Conservation (phyloP, 2,113 vertebrate genomes). For the Ctenodactylus gundi region DNA sequence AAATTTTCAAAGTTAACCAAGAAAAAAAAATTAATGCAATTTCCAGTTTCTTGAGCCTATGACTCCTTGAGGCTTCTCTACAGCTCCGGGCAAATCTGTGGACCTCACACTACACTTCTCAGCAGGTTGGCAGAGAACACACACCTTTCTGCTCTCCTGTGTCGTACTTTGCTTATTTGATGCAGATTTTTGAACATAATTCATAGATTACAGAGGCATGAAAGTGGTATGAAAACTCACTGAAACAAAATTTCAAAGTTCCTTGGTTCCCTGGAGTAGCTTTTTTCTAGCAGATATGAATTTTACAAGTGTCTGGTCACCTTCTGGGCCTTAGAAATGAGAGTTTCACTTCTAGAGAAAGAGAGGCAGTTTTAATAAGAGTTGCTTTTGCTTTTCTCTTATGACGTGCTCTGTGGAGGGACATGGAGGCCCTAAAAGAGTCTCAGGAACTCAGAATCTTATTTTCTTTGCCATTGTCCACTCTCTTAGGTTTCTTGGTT, state of each 20-base stretch:
- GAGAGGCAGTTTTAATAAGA: background rate
- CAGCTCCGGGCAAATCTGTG: background rate
- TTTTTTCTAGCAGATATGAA: background rate
- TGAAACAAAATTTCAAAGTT: background rate
- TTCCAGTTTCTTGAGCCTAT: background rate
- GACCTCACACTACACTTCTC: background rate
- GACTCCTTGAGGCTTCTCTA: background rate
- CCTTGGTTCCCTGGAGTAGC: background rate
- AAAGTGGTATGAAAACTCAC: background rate
- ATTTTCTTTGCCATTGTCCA: background rate
- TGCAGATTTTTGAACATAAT: background rate
- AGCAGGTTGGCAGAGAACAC: background rate
- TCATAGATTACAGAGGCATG: background rate
- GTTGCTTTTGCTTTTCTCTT: background rate
- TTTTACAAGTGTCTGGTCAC: background rate
- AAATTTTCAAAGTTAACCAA: constrained; percentile 5
- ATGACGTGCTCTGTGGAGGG: background rate
- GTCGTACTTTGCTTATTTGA: background rate
- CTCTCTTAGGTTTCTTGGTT: background rate
- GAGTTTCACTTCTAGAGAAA: background rate
- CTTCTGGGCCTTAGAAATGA: background rate
- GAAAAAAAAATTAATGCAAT: constrained; percentile 14
- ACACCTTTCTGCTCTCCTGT: background rate
- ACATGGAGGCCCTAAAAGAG: background rate
- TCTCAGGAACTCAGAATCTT: background rate